Conservation (phyloP, 2,797 vertebrate species). For the Silurus lanzhouensis region DNA sequence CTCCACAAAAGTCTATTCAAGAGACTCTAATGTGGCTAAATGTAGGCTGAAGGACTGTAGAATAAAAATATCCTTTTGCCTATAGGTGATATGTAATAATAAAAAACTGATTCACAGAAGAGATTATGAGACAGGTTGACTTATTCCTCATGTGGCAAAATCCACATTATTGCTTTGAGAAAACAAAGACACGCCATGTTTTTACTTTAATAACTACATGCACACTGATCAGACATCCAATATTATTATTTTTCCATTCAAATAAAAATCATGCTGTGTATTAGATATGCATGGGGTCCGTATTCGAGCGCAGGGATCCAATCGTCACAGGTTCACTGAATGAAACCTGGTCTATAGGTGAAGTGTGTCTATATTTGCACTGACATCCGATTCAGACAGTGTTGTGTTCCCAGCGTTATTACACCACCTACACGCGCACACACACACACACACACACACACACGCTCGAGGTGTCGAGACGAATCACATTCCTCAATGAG, state of each 20-base stretch:
- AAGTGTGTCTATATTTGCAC: slow-evolving; percentile 5
- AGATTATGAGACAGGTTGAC: neutral
- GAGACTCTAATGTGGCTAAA: neutral
- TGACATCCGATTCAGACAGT: neutral
- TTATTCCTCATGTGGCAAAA: neutral
- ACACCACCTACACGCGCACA: slow-evolving; percentile 2
- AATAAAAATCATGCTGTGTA: neutral
- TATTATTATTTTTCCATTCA: neutral
- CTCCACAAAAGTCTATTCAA: slow-evolving; percentile 6
- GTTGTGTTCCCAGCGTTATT: neutral
- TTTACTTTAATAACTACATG: neutral
- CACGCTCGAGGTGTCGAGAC: slow-evolving; percentile 5
- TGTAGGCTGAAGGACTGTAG: neutral
- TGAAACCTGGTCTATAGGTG: neutral
- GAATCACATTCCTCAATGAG: neutral
- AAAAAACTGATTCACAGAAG: neutral
- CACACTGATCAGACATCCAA: neutral
- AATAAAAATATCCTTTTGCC: neutral
- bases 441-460: slow-evolving; percentile 4
- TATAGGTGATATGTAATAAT: neutral
- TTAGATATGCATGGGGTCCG: neutral
- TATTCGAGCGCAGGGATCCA: neutral
- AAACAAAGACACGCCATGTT: slow-evolving; percentile 14
- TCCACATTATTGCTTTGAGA: neutral
- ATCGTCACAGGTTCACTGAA: neutral